These are phyloP conservation scores for Drosophila jambulina DNA, from an alignment of 1,140 invertebrate genomes.

Conservation along the genomic window DNA sequence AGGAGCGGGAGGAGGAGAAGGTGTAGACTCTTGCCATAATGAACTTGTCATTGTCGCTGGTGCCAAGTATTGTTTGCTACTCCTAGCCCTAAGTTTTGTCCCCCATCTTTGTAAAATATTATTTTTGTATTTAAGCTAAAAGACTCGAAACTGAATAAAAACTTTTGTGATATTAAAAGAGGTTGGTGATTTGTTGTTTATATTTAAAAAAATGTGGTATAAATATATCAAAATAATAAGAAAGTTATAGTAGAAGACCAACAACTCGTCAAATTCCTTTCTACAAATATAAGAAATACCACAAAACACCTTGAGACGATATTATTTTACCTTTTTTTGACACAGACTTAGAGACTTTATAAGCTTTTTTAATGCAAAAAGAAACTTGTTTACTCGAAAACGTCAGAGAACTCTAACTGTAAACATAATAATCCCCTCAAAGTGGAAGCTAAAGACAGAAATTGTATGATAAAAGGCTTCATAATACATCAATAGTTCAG, in stretches of 20 bases:
- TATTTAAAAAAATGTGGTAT: neutral
- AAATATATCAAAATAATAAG: neutral
- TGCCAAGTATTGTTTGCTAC: conserved; percentile 40
- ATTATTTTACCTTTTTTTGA: neutral
- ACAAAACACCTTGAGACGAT: neutral
- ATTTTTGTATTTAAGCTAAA: conserved; percentile 42
- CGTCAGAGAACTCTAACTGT: conserved; percentile 13
- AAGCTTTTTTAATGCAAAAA: neutral
- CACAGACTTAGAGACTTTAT: neutral
- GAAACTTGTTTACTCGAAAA: neutral
- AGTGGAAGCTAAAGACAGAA: neutral
- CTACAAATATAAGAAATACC: neutral
- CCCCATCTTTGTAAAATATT: conserved; percentile 22
- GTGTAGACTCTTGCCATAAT: conserved; percentile 35
- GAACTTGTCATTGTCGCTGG: conserved; percentile 9
- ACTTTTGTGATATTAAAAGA: conserved; percentile 34
- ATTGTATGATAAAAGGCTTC: neutral
- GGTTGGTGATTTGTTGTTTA: too few relatives aligned
- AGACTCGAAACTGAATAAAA: conserved; percentile 49
- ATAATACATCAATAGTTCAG: neutral
- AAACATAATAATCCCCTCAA: conserved; percentile 5
- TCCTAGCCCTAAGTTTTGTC: conserved; percentile 36
- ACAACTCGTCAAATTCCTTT: neutral
- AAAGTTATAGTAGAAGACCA: neutral
- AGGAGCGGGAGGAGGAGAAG: neutral